Base-by-base conservation (phyloP, 1,140 invertebrate species). In the Tetraneura akinire region DNA sequence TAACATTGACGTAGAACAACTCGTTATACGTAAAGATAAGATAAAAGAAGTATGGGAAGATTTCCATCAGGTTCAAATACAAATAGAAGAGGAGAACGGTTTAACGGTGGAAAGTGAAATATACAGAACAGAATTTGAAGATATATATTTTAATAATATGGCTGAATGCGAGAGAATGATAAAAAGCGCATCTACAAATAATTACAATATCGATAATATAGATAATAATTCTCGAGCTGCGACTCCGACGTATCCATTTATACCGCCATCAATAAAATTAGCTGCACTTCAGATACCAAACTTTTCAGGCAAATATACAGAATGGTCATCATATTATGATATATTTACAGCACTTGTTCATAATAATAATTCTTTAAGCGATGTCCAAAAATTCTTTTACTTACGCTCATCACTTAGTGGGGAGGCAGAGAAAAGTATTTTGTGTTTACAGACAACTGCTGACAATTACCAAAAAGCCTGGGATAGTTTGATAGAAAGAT, bases 341-440 rank as follows among this genome's bases (percentile, higher is more conserved):
- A 23, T 70, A 14, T 70, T 37, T 70, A 45, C 42, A 18, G 1
- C 32, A 2, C 26, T 49, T 47, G 45, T 70, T 14, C 66, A 70
- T 47, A 23, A 9, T 14, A 70, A 70, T 47, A n/a, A 13, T 9
- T 18, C 18, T 11, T 42, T 68, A n/a, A 42, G 16, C 1, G 37
- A 26, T 6, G 8, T 68, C 14, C 37, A 68, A 68, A 68, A 68
- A 11, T 68, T 68, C 45, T 45, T 32, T 42, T 68, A 68, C 45
- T 68, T 68, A 42, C 26, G 64, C 3, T 68, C 64, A 13, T 68
- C 64, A 4, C 10, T 68, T 18, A 45, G 32, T 6, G 37, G n/a
- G 8, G 64, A 68, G 3, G 64, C 64, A 45, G 64, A 32, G 10
- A 68, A 18, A 10, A 16, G 29, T 13, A 68, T 68, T n/a, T 21